phyloP scores from a whole-genome alignment of 1,140 invertebrate genomes.

The Apis dorsata region DNA sequence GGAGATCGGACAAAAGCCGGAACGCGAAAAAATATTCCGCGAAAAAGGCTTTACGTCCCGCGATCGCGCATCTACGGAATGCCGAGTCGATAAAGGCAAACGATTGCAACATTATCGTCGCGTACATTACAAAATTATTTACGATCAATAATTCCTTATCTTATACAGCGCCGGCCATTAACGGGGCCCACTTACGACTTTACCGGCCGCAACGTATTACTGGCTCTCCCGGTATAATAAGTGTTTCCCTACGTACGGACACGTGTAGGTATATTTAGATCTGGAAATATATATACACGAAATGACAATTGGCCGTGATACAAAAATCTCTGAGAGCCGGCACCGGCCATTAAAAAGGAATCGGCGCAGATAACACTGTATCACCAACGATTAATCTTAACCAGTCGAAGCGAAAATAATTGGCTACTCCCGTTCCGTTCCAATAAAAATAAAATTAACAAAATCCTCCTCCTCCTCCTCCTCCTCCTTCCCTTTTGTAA shows the following conservation, averaged over 20 bases:
- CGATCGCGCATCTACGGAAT: slow-evolving; percentile 58
- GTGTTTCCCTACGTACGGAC: slow-evolving; percentile 22
- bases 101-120: slow-evolving; percentile 64
- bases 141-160: slow-evolving; percentile 68
- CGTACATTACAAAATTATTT: slow-evolving; percentile 66
- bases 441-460: neutral
- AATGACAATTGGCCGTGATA: neutral
- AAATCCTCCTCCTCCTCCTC: too few species aligned
- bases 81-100: slow-evolving; percentile 51
- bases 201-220: slow-evolving; percentile 45
- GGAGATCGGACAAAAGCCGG: neutral
- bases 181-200: slow-evolving; percentile 58
- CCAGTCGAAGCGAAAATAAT: neutral
- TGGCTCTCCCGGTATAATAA: slow-evolving; percentile 15
- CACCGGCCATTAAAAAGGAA: slow-evolving; percentile 17
- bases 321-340: slow-evolving; percentile 32
- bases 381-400: slow-evolving; percentile 11
- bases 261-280: slow-evolving; percentile 14
- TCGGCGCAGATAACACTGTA: neutral
- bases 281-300: neutral
- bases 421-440: neutral
- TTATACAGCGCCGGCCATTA: slow-evolving; percentile 58
- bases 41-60: slow-evolving; percentile 35
- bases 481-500: too few species aligned
- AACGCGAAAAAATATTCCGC: neutral